These are phyloP conservation scores for Cephus pulcher DNA, from an alignment of 2,888 invertebrate species.

Conservation along the genomic window DNA sequence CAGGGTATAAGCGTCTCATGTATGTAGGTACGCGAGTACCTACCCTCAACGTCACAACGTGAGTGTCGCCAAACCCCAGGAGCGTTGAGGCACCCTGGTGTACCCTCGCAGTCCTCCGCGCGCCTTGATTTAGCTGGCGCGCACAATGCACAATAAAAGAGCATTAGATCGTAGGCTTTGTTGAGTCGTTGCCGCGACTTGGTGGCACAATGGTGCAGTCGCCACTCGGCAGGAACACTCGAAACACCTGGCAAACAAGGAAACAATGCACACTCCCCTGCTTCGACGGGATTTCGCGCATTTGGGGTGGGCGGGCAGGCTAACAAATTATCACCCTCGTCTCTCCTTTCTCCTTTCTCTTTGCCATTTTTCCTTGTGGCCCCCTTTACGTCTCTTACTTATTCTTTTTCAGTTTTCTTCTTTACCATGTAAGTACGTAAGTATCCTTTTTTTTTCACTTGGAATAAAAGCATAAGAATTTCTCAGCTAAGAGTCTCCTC, in stretches of 20 bases:
- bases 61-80: background rate
- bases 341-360: background rate
- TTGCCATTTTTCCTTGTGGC: background rate
- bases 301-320: conserved; percentile 57
- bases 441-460: background rate
- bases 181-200: conserved; percentile 59
- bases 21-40: background rate
- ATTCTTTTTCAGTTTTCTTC: background rate
- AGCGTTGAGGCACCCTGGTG: background rate
- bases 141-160: conserved; percentile 67
- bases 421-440: background rate
- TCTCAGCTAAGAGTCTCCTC: background rate
- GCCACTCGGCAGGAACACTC: conserved; percentile 56
- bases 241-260: conserved; percentile 66
- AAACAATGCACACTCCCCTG: conserved; percentile 61
- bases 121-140: conserved; percentile 49
- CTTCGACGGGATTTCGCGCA: conserved; percentile 63
- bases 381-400: background rate
- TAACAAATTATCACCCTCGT: conserved; percentile 58
- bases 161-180: conserved; percentile 66
- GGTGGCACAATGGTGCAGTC: conserved; percentile 58
- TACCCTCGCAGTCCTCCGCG: conserved; percentile 26
- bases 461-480: background rate
- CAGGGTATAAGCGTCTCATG: background rate
- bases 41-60: background rate